These are phyloP conservation scores for Tholera decimalis DNA, from an alignment of 2,888 invertebrate genomes.

Conservation along the genomic window DNA sequence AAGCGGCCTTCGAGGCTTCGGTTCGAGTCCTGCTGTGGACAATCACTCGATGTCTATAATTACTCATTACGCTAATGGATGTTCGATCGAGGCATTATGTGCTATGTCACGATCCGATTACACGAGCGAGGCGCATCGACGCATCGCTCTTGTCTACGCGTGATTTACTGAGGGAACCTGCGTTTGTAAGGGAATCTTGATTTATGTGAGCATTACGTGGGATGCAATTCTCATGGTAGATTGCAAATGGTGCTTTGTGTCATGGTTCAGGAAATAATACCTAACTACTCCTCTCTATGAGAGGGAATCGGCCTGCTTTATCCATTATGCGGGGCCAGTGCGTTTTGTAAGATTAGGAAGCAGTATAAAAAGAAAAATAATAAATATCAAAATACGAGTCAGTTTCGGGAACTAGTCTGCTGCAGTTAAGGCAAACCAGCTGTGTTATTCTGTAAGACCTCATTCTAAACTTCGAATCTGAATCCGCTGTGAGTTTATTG, in stretches of 20 bases:
- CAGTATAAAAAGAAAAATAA: too few species aligned
- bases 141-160: conserved; percentile 26
- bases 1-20: conserved; percentile 85
- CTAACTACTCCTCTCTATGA: too few species aligned
- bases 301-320: too few species aligned
- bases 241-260: not conserved
- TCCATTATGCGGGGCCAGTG: too few species aligned
- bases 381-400: too few species aligned
- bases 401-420: too few species aligned
- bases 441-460: too few species aligned
- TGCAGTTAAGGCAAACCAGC: too few species aligned
- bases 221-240: conserved; percentile 9
- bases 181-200: conserved; percentile 21
- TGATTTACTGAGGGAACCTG: conserved; percentile 43
- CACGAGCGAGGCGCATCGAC: conserved; percentile 50
- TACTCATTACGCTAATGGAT: conserved; percentile 87
- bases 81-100: conserved; percentile 75
- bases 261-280: not conserved
- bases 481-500: too few species aligned
- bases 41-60: conserved; percentile 80
- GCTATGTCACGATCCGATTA: conserved; percentile 81
- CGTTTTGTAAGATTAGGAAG: too few species aligned
- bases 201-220: conserved; percentile 18
- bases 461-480: too few species aligned
- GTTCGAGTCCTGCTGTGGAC: conserved; percentile 72